phyloP scores from a whole-genome alignment of 30 jellyfish, hydroid and myxozoan genomes.

The Hydractinia symbiolongicarpus region DNA sequence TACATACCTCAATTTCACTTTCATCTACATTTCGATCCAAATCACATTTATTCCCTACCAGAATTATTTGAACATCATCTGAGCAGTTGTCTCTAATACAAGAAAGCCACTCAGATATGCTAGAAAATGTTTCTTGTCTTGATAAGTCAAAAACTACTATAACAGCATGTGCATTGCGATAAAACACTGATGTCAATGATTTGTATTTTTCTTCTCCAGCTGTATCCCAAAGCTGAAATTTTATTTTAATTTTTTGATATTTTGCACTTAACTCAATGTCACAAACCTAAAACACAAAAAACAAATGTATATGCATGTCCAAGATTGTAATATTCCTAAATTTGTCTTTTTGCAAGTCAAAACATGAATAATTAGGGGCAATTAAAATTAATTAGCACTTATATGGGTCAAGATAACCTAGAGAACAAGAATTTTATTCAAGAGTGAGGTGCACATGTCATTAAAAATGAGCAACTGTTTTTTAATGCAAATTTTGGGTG shows the following conservation, averaged over 20 bases:
- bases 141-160: constrained; percentile 33
- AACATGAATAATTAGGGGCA: too few relatives aligned
- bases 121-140: constrained; percentile 11
- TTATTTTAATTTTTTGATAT: not conserved
- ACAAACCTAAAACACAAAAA: constrained; percentile 2
- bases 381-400: too few relatives aligned
- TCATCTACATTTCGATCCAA: not conserved
- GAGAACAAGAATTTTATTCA: too few relatives aligned
- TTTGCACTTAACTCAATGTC: constrained; percentile 17
- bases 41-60: constrained; percentile 46
- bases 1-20: constrained; percentile 27
- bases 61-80: constrained; percentile 7
- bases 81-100: constrained; percentile 1
- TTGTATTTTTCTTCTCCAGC: constrained; percentile 37
- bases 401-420: too few relatives aligned
- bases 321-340: not conserved
- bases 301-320: not conserved
- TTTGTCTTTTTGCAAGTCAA: not conserved
- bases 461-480: too few relatives aligned
- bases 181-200: constrained; percentile 25
- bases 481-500: too few relatives aligned
- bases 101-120: constrained; percentile 8
- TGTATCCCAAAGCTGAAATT: constrained; percentile 34
- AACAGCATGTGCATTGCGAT: constrained; percentile 45
- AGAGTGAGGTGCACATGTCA: too few relatives aligned